Conservation (phyloP, 2,888 invertebrate species). For the Aricia artaxerxes region DNA sequence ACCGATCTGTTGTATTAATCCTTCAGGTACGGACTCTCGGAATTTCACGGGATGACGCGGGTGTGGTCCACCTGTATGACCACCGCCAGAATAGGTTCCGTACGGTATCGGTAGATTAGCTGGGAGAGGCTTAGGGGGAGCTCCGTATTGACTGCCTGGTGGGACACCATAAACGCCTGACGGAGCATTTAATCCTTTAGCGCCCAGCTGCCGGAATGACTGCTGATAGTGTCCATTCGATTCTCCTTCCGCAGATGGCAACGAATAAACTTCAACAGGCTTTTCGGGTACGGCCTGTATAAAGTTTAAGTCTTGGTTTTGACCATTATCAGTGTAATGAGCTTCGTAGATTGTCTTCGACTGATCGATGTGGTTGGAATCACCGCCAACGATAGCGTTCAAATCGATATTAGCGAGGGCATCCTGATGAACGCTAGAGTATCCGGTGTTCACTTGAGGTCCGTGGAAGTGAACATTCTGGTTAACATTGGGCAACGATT, state of each 20-base stretch:
- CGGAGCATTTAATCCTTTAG: slow-evolving; percentile 80
- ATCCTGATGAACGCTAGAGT: slow-evolving; percentile 72
- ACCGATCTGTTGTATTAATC: slow-evolving; percentile 84
- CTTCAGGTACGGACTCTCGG: slow-evolving; percentile 86
- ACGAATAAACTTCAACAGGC: slow-evolving; percentile 62
- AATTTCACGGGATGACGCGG: slow-evolving; percentile 85
- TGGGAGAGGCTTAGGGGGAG: slow-evolving; percentile 59
- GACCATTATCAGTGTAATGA: slow-evolving; percentile 68
- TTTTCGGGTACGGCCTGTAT: slow-evolving; percentile 51
- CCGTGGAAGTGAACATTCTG: slow-evolving; percentile 52
- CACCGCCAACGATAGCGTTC: slow-evolving; percentile 69
- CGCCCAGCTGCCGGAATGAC: slow-evolving; percentile 66
- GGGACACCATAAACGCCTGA: slow-evolving; percentile 83
- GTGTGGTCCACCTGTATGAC: slow-evolving; percentile 63
- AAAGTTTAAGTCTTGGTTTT: slow-evolving; percentile 51
- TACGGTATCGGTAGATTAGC: slow-evolving; percentile 67
- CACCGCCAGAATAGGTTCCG: slow-evolving; percentile 69
- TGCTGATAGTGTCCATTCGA: slow-evolving; percentile 63
- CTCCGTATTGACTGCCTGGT: slow-evolving; percentile 74
- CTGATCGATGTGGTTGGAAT: slow-evolving; percentile 73
- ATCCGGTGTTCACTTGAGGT: slow-evolving; percentile 65
- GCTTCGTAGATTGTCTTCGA: slow-evolving; percentile 76
- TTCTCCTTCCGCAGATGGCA: slow-evolving; percentile 70
- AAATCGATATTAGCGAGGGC: slow-evolving; percentile 67
- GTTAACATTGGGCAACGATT: slow-evolving; percentile 48